Conservation (phyloP, 2,797 vertebrate genomes). For the Macroramphosus scolopax region DNA sequence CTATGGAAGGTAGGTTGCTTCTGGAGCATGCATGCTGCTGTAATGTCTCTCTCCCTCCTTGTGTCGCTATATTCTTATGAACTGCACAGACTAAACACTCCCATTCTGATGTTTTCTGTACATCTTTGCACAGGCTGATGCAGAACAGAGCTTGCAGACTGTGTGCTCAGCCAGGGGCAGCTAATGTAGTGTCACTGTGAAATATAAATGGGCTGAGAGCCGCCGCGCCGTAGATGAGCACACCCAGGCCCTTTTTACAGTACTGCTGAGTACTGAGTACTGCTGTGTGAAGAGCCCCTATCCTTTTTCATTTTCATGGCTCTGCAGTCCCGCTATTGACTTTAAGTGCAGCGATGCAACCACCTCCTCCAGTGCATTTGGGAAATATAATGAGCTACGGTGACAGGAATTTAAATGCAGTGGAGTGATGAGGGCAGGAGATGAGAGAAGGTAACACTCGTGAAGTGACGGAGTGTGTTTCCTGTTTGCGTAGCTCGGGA, state of each 20-base stretch:
- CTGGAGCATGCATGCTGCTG: too few species aligned
- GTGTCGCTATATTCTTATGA: constrained; percentile 1
- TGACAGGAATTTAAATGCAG: constrained; percentile 60
- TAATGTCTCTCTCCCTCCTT: background rate
- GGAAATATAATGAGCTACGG: constrained; percentile 61
- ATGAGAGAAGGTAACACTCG: constrained; percentile 52
- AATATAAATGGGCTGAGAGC: constrained; percentile 68
- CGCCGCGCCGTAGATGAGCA: constrained; percentile 58
- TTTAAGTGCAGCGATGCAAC: constrained; percentile 66
- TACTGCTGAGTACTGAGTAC: constrained; percentile 38
- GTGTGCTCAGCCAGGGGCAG: constrained; percentile 57
- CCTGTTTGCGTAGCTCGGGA: constrained; percentile 50
- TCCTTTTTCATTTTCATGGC: constrained; percentile 65
- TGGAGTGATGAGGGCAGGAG: constrained; percentile 54
- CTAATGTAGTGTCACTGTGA: constrained; percentile 69
- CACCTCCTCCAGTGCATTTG: constrained; percentile 57
- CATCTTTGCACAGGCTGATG: constrained; percentile 20
- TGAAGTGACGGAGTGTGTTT: constrained; percentile 40
- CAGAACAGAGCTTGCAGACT: constrained; percentile 25
- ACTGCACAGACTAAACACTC: constrained; percentile 4
- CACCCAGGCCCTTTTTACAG: constrained; percentile 58
- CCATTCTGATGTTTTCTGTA: constrained; percentile 13
- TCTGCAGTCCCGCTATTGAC: constrained; percentile 61
- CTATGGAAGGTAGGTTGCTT: constrained; percentile 5
- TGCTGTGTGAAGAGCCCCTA: constrained; percentile 56